Evolutionary conservation across 1,140 invertebrate genomes (phyloP).

Genomic region (Hirudo medicinalis): DNA sequence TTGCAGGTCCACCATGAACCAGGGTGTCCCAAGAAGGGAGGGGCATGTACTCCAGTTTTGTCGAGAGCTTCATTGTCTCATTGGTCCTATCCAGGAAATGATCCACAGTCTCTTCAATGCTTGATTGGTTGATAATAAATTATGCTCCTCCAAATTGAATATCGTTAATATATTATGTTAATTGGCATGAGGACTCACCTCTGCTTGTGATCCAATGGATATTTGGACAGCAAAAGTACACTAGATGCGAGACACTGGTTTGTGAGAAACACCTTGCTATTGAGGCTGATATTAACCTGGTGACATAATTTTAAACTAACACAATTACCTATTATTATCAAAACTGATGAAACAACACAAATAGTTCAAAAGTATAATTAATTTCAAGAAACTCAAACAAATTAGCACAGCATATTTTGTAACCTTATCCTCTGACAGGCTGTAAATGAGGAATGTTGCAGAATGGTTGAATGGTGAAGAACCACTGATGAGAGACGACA

Average conservation of each 20-base stretch:
- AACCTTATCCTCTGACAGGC: constrained; percentile 43
- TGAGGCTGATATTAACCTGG: constrained; percentile 36
- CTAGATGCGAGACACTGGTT: constrained; percentile 45
- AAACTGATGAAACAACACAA: background rate
- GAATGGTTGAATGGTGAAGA: constrained; percentile 43
- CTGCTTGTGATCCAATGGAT: constrained; percentile 44
- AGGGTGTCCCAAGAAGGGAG: constrained; percentile 37
- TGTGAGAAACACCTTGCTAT: constrained; percentile 45
- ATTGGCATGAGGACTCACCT: constrained; percentile 28
- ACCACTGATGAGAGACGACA: constrained; percentile 37
- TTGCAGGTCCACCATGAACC: background rate
- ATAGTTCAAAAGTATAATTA: background rate
- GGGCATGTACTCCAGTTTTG: constrained; percentile 44
- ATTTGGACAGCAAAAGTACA: constrained; percentile 42
- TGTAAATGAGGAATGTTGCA: constrained; percentile 45
- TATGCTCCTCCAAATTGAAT: background rate
- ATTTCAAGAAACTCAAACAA: too few relatives aligned
- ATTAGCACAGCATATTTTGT: background rate
- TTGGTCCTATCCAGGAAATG: constrained; percentile 22
- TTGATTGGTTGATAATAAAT: constrained; percentile 27
- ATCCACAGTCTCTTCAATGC: constrained; percentile 43
- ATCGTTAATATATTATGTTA: background rate
- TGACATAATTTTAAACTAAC: background rate
- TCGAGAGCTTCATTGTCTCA: constrained; percentile 38
- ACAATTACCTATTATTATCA: background rate